These are phyloP conservation scores for Lepidostoma basale DNA, from an alignment of 1,140 invertebrate genomes.

Conservation along the genomic window DNA sequence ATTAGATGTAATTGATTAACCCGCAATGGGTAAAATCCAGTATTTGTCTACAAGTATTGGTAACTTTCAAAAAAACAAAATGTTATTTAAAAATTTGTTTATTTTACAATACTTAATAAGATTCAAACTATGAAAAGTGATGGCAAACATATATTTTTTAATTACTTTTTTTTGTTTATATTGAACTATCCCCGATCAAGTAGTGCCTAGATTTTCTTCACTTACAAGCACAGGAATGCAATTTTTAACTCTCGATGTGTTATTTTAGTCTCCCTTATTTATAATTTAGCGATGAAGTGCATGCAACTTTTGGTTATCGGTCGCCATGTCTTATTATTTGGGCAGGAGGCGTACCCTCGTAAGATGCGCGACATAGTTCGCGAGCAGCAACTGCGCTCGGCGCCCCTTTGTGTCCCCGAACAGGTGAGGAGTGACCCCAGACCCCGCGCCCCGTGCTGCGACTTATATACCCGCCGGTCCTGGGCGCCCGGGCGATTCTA, in stretches of 20 bases:
- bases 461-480: too few species aligned
- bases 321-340: conserved; percentile 46
- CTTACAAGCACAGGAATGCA: conserved; percentile 22
- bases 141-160: too few species aligned
- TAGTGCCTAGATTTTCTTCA: conserved; percentile 6
- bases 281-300: conserved; percentile 41
- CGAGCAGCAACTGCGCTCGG: conserved; percentile 61
- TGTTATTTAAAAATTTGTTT: too few species aligned
- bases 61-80: too few species aligned
- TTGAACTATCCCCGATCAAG: not conserved
- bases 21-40: too few species aligned
- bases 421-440: conserved; percentile 54
- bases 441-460: not conserved
- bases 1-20: too few species aligned
- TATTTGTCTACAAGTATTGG: too few species aligned
- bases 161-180: too few species aligned
- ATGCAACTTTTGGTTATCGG: conserved; percentile 45
- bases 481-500: too few species aligned
- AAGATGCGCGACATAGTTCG: conserved; percentile 75
- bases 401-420: conserved; percentile 60
- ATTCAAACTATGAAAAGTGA: too few species aligned
- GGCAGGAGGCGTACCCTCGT: conserved; percentile 71
- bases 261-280: conserved; percentile 41
- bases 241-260: conserved; percentile 22
- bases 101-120: too few species aligned